These are phyloP conservation scores for Bactericera cockerelli DNA, from an alignment of 1,140 invertebrate species.

Conservation along the genomic window DNA sequence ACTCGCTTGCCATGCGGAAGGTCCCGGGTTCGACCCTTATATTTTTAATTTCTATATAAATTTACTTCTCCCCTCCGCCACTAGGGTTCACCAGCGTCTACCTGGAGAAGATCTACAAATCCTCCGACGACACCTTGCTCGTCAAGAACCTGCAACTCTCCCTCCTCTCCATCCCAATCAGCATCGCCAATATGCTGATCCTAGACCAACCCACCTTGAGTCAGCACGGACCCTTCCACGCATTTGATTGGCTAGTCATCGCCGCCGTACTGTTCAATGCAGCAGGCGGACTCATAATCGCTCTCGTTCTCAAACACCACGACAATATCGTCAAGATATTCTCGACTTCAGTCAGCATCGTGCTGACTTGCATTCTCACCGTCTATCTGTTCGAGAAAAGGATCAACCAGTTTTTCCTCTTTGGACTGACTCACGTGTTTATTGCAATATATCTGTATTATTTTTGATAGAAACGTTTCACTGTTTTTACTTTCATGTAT, in stretches of 20 bases:
- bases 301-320: constrained; percentile 87
- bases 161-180: background rate
- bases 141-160: background rate
- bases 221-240: constrained; percentile 48
- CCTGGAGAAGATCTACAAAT: background rate
- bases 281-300: constrained; percentile 77
- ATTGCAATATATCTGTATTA: constrained; percentile 52
- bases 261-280: constrained; percentile 68
- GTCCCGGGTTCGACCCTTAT: too few species aligned
- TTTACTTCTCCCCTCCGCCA: background rate
- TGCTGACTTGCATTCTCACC: constrained; percentile 81
- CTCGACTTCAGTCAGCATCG: constrained; percentile 86
- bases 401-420: constrained; percentile 64
- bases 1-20: too few species aligned
- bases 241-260: constrained; percentile 66
- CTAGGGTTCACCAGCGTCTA: constrained; percentile 3
- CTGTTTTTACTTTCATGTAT: too few species aligned
- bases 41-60: background rate
- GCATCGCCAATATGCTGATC: constrained; percentile 42
- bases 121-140: background rate
- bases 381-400: constrained; percentile 84
- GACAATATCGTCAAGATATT: constrained; percentile 92
- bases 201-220: constrained; percentile 37
- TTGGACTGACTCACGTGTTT: constrained; percentile 78
- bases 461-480: too few species aligned